Evolutionary conservation across 2,888 invertebrate genomes (phyloP).

Genomic region (Eremobia ochroleuca): DNA sequence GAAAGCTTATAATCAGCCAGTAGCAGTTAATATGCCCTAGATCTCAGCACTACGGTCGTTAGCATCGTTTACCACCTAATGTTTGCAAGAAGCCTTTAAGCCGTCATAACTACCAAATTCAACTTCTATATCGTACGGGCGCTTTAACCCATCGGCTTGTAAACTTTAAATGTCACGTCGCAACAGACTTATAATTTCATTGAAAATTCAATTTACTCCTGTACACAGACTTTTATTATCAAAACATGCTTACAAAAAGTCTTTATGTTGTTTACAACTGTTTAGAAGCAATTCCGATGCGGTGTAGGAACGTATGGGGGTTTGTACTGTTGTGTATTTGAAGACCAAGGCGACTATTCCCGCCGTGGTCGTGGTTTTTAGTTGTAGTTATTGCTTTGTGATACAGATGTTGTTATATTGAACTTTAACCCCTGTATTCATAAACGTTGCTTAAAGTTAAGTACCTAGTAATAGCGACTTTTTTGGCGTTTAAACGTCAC

Average conservation of each 20-base stretch:
- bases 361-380: neutral
- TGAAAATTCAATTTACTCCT: slow-evolving; percentile 33
- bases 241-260: slow-evolving; percentile 20
- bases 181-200: slow-evolving; percentile 7
- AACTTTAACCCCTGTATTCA: too few species aligned
- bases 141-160: neutral
- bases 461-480: too few species aligned
- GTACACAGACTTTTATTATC: slow-evolving; percentile 33
- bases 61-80: neutral
- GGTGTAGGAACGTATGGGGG: slow-evolving; percentile 2
- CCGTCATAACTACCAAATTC: slow-evolving; percentile 6
- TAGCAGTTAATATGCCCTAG: neutral
- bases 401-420: neutral
- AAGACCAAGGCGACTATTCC: slow-evolving; percentile 8
- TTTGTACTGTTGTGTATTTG: slow-evolving; percentile 7
- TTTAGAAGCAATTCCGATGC: slow-evolving; percentile 59
- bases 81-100: neutral
- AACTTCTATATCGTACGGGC: slow-evolving; percentile 7
- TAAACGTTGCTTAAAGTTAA: too few species aligned
- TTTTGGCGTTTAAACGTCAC: too few species aligned
- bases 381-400: neutral
- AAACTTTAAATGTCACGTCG: slow-evolving; percentile 22
- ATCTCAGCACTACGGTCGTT: slow-evolving; percentile 6
- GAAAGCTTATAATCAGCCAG: neutral
- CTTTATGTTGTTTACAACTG: slow-evolving; percentile 29